These are phyloP conservation scores for Lota lota DNA, from an alignment of 2,113 vertebrate genomes.

Conservation along the genomic window DNA sequence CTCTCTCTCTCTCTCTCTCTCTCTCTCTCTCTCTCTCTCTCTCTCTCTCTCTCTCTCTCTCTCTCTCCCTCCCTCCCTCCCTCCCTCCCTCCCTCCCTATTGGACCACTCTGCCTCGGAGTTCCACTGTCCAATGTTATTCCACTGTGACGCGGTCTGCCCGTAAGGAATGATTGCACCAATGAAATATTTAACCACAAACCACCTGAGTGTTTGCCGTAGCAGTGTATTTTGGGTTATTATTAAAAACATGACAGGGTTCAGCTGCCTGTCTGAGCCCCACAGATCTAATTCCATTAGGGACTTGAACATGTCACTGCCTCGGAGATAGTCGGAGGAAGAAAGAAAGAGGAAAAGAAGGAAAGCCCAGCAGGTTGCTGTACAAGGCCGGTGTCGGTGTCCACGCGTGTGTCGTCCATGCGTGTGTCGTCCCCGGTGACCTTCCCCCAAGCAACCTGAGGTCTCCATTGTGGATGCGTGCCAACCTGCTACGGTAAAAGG, in stretches of 20 bases:
- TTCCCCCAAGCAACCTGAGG: too few relatives aligned
- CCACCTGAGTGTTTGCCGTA: background rate
- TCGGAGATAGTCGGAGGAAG: too few relatives aligned
- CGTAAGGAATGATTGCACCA: slow-evolving; percentile 4
- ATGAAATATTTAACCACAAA: slow-evolving; percentile 3
- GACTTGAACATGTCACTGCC: background rate
- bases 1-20: background rate
- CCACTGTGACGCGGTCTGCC: slow-evolving; percentile 3
- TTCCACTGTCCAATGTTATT: slow-evolving; percentile 24
- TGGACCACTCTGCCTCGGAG: slow-evolving; percentile 10
- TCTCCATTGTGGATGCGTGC: too few relatives aligned
- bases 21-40: slow-evolving; percentile 10
- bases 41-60: slow-evolving; percentile 1
- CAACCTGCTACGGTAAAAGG: too few relatives aligned
- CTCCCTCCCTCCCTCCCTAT: background rate
- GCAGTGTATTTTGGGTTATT: background rate
- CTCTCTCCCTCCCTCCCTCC: background rate
- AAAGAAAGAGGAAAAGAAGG: too few relatives aligned
- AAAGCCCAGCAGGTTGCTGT: too few relatives aligned
- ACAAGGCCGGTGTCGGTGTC: too few relatives aligned
- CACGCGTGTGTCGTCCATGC: too few relatives aligned
- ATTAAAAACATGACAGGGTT: slow-evolving; percentile 15
- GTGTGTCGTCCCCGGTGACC: too few relatives aligned
- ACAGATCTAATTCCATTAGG: background rate
- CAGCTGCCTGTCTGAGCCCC: background rate